Evolutionary conservation across 1,140 invertebrate species (phyloP).

Genomic region (Odontomachus brunneus): DNA sequence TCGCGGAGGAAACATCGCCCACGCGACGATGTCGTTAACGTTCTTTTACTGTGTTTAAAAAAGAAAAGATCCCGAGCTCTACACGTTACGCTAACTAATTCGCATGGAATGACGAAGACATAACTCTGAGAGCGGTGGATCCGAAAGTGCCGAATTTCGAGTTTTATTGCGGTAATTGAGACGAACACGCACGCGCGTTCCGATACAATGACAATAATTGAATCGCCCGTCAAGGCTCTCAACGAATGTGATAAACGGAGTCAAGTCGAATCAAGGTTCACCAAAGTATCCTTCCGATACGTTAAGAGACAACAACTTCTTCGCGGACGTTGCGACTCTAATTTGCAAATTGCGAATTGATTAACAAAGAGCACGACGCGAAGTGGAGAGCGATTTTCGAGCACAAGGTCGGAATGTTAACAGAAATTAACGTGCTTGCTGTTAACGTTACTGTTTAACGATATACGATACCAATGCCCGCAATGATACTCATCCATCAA

Average conservation of each 20-base stretch:
- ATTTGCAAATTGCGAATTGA: conserved; percentile 1
- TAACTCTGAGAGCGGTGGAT: not conserved
- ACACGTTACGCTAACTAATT: no score
- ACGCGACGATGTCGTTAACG: not conserved
- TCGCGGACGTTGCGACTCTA: not conserved
- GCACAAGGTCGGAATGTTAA: not conserved
- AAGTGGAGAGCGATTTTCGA: not conserved
- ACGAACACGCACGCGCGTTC: not conserved
- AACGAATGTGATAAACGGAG: conserved; percentile 4
- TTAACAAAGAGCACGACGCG: not conserved
- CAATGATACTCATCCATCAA: no score
- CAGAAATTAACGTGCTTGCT: no score
- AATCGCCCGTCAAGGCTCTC: not conserved
- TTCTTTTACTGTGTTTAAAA: not conserved
- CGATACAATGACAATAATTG: not conserved
- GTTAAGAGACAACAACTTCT: not conserved
- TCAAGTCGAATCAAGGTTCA: conserved; percentile 25
- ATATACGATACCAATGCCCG: no score
- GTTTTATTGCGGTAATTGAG: conserved; percentile 11
- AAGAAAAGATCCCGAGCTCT: not conserved
- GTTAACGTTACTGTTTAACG: no score
- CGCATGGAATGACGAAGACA: not conserved
- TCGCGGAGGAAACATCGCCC: not conserved
- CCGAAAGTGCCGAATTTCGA: not conserved
- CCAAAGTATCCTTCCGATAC: not conserved